These are phyloP conservation scores for Pogonomyrmex californicus DNA, from an alignment of 1,140 invertebrate genomes.

Conservation along the genomic window DNA sequence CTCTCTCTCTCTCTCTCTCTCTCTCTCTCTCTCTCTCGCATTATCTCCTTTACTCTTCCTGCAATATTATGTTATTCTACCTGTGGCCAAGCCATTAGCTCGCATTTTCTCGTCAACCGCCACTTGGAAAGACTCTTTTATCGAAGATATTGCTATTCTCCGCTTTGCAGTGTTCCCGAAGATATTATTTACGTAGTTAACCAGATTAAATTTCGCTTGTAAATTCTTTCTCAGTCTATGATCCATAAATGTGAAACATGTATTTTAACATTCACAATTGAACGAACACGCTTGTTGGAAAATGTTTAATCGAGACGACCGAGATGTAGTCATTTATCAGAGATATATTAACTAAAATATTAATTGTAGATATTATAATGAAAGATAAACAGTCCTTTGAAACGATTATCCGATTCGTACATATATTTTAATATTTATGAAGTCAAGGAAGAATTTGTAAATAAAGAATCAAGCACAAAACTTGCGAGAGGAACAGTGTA, in stretches of 20 bases:
- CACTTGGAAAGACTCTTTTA: conserved; percentile 13
- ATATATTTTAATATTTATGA: background rate
- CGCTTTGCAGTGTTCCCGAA: conserved; percentile 14
- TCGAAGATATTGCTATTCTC: conserved; percentile 6
- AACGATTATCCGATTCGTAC: background rate
- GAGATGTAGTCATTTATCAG: conserved; percentile 14
- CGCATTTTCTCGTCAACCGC: conserved; percentile 33
- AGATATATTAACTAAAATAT: background rate
- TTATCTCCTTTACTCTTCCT: conserved; percentile 24
- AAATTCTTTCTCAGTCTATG: background rate
- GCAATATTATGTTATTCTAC: conserved; percentile 28
- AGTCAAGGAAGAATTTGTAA: background rate
- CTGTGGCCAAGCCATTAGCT: conserved; percentile 40
- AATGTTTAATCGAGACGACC: background rate
- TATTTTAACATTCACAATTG: background rate
- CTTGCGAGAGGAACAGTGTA: background rate
- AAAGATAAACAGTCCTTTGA: background rate
- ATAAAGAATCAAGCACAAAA: background rate
- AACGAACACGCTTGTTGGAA: background rate
- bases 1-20: background rate
- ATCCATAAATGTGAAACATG: background rate
- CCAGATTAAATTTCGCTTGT: conserved; percentile 8
- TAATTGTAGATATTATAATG: background rate
- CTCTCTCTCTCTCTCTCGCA: too few species aligned
- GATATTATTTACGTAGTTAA: conserved; percentile 37